phyloP scores from a whole-genome alignment of 1,140 invertebrate genomes.

The Calosoma granatense region DNA sequence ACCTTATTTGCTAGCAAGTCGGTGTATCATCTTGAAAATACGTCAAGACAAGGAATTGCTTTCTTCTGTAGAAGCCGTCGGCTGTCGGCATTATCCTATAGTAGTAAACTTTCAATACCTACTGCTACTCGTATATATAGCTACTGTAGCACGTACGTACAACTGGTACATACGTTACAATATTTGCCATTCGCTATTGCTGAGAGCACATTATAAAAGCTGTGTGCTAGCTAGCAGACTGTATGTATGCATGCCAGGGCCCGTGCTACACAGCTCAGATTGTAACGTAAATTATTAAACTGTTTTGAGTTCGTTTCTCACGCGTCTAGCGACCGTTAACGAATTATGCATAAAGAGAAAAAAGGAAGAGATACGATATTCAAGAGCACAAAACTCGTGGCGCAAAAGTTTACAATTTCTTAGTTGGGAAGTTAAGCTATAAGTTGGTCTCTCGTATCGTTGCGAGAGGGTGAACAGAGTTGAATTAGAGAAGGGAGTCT shows the following conservation, averaged over 20 bases:
- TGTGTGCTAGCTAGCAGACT: no score
- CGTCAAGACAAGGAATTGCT: neutral
- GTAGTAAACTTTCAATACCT: neutral
- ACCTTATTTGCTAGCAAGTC: neutral
- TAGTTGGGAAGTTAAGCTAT: neutral
- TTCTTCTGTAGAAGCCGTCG: neutral
- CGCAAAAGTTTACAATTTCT: neutral
- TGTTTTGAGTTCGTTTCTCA: neutral
- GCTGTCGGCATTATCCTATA: neutral
- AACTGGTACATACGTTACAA: neutral
- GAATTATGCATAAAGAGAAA: neutral
- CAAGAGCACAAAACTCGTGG: neutral
- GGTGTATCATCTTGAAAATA: conserved; percentile 4
- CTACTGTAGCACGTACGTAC: neutral
- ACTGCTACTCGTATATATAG: no score
- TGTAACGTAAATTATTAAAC: neutral
- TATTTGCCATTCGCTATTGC: neutral
- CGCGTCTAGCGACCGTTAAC: neutral
- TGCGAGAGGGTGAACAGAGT: neutral
- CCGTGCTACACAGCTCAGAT: neutral
- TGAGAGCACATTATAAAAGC: no score
- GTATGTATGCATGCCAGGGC: neutral
- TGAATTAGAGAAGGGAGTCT: neutral
- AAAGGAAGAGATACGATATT: neutral
- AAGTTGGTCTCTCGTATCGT: no score